Evolutionary conservation across 2,888 invertebrate genomes (phyloP).

Genomic region (Noctua janthe): DNA sequence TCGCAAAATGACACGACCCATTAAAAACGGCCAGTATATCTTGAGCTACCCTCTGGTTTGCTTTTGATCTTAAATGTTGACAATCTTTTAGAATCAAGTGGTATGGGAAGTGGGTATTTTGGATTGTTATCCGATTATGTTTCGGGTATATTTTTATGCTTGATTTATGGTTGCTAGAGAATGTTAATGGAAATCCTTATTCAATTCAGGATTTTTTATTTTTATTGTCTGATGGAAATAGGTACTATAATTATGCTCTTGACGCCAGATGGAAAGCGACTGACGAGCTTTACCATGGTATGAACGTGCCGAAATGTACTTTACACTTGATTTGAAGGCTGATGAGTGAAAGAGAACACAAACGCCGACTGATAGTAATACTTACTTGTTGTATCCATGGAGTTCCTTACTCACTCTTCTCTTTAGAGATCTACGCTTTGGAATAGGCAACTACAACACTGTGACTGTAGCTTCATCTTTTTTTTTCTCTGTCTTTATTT

Average conservation of each 20-base stretch:
- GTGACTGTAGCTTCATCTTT: background rate
- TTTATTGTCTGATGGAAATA: background rate
- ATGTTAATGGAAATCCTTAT: slow-evolving; percentile 1
- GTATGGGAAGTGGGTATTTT: slow-evolving; percentile 41
- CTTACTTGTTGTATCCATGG: background rate
- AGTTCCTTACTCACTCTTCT: background rate
- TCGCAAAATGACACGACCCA: slow-evolving; percentile 72
- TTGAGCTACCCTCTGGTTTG: slow-evolving; percentile 67
- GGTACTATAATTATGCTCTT: background rate
- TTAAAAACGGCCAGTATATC: slow-evolving; percentile 67
- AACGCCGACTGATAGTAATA: background rate
- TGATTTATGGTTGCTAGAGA: background rate
- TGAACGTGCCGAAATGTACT: background rate
- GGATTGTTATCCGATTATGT: slow-evolving; percentile 34
- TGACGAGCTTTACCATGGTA: background rate
- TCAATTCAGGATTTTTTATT: background rate
- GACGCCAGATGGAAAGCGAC: background rate
- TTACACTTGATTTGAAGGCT: background rate
- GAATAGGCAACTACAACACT: background rate
- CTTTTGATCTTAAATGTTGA: slow-evolving; percentile 67
- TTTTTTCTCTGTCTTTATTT: background rate
- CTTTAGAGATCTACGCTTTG: background rate
- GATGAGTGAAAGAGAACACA: background rate
- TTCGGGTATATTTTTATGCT: slow-evolving; percentile 25
- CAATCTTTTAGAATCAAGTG: slow-evolving; percentile 62